A percentile compares a stretch with the other conserved stretches of the same genome.
phyloP scores from a whole-genome alignment of 1,140 invertebrate genomes.

The Branchinecta lynchi region DNA sequence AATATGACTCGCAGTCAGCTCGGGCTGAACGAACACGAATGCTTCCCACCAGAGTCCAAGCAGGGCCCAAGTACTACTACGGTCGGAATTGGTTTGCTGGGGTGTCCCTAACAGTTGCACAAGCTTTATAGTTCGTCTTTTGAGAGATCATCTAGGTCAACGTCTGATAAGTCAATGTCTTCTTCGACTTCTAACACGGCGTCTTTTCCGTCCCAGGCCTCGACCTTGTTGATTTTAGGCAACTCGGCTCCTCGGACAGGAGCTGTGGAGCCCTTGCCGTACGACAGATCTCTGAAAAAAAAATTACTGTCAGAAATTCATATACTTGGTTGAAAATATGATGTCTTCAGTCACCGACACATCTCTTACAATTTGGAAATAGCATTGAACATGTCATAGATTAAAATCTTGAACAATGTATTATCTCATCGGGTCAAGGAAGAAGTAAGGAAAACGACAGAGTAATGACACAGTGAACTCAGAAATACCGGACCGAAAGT shows the following conservation, averaged over 20 bases:
- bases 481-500: no score
- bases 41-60: no score
- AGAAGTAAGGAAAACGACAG: no score
- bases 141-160: constrained; percentile 55
- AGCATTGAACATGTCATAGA: not conserved
- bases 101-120: not conserved
- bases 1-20: no score
- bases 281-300: constrained; percentile 67
- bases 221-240: constrained; percentile 52
- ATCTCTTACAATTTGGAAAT: constrained; percentile 3
- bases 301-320: constrained; percentile 21
- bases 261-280: constrained; percentile 79
- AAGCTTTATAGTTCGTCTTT: constrained; percentile 53
- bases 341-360: not conserved
- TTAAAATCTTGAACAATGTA: no score
- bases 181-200: constrained; percentile 74
- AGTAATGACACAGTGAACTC: no score
- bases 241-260: constrained; percentile 70
- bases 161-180: constrained; percentile 81
- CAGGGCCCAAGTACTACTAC: no score
- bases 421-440: no score
- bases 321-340: constrained; percentile 14
- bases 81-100: no score
- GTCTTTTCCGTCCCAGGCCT: constrained; percentile 95
- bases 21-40: no score